These are phyloP conservation scores for Patella caerulea DNA, from an alignment of 2,888 invertebrate genomes.

Conservation along the genomic window DNA sequence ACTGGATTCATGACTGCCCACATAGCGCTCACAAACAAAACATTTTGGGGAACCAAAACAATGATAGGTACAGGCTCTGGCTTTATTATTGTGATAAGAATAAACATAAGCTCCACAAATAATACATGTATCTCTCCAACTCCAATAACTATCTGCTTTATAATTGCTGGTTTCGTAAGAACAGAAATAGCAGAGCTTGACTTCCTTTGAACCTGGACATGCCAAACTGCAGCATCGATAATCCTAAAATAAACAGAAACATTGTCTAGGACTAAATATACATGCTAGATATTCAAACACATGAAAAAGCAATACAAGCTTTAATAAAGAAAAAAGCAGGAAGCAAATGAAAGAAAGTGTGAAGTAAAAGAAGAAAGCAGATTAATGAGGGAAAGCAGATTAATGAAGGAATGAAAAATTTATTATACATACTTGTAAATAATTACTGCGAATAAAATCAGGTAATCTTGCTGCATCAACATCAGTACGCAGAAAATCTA, in stretches of 20 bases:
- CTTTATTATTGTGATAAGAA: background rate
- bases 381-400: no score
- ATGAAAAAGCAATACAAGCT: no score
- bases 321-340: no score
- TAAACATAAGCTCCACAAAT: constrained; percentile 27
- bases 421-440: constrained; percentile 39
- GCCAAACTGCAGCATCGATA: constrained; percentile 26
- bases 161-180: constrained; percentile 10
- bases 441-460: constrained; percentile 41
- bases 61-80: constrained; percentile 23
- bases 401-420: background rate
- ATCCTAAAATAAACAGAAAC: constrained; percentile 14
- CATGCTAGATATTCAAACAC: no score
- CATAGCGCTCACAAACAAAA: constrained; percentile 15
- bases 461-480: constrained; percentile 41
- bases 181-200: constrained; percentile 24
- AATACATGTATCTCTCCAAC: constrained; percentile 25
- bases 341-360: no score
- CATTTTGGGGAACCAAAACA: background rate
- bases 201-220: constrained; percentile 17
- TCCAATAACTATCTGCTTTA: background rate
- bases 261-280: no score
- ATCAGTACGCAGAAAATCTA: constrained; percentile 41
- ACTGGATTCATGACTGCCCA: constrained; percentile 18
- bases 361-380: no score